A percentile compares a stretch with the other conserved stretches of the same genome.
Conservation (phyloP, 64 coral and sea anemone genomes). For the Dendrophyllia cribrosa region DNA sequence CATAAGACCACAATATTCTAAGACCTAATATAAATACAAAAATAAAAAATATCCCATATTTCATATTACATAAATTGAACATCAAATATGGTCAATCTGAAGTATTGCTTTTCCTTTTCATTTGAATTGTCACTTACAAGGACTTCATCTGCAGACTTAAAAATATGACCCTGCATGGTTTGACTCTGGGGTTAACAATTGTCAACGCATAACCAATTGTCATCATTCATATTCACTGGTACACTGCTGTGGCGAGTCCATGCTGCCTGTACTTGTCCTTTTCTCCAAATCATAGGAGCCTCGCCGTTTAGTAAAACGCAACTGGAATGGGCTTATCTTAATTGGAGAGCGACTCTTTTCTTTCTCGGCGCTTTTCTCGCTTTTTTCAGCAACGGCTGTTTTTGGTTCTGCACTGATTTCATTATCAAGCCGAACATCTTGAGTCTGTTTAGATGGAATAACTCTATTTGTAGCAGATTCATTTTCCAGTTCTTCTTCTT, state of each 20-base stretch:
- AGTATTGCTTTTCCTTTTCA: too few species aligned
- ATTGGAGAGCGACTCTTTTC: neutral
- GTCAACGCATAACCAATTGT: too few species aligned
- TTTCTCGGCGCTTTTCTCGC: constrained; percentile 2
- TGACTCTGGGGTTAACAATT: too few species aligned
- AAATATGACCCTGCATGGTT: too few species aligned
- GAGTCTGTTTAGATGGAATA: neutral
- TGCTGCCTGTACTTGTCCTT: neutral
- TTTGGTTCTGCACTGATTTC: neutral
- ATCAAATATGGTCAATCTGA: too few species aligned
- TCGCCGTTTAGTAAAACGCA: constrained; percentile 6
- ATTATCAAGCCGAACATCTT: neutral
- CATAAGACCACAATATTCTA: too few species aligned
- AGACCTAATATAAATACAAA: too few species aligned
- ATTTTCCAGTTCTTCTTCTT: neutral
- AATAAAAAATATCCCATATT: too few species aligned
- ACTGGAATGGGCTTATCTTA: constrained; percentile 33
- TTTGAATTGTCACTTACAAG: too few species aligned
- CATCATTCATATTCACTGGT: neutral
- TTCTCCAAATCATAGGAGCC: constrained; percentile 36
- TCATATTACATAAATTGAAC: too few species aligned
- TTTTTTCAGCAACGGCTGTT: neutral
- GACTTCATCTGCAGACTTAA: too few species aligned
- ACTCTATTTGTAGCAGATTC: neutral
- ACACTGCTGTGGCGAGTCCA: neutral